These are phyloP conservation scores for Campoletis raptor DNA, from an alignment of 2,888 invertebrate genomes.

Conservation along the genomic window DNA sequence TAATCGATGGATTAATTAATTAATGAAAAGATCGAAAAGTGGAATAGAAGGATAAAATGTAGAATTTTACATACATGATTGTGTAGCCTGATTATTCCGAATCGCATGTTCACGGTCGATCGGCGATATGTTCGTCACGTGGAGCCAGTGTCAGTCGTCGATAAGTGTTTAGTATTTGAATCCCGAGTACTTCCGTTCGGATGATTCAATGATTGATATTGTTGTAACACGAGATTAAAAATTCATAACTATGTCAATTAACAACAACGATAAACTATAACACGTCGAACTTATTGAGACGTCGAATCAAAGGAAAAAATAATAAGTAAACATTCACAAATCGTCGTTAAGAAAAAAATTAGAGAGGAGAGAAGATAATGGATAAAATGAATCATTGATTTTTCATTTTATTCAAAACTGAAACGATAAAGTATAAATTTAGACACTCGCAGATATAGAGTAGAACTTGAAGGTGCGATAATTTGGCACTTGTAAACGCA, in stretches of 20 bases:
- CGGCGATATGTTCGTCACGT: slow-evolving; percentile 75
- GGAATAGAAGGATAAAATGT: slow-evolving; percentile 6
- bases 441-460: slow-evolving; percentile 21
- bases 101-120: slow-evolving; percentile 76
- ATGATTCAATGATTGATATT: neutral
- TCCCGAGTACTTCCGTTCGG: neutral
- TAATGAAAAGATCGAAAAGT: neutral
- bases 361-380: neutral
- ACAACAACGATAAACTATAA: neutral
- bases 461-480: slow-evolving; percentile 15
- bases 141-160: slow-evolving; percentile 48
- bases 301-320: neutral
- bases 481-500: slow-evolving; percentile 1
- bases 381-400: neutral
- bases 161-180: neutral
- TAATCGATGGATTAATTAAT: neutral
- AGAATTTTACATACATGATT: slow-evolving; percentile 80
- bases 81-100: slow-evolving; percentile 79
- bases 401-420: neutral
- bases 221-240: neutral
- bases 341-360: neutral
- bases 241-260: neutral
- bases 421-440: neutral
- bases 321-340: neutral
- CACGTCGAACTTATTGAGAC: slow-evolving; percentile 15